phyloP scores from a whole-genome alignment of 2,888 invertebrate genomes.

The Peribatodes rhomboidaria region DNA sequence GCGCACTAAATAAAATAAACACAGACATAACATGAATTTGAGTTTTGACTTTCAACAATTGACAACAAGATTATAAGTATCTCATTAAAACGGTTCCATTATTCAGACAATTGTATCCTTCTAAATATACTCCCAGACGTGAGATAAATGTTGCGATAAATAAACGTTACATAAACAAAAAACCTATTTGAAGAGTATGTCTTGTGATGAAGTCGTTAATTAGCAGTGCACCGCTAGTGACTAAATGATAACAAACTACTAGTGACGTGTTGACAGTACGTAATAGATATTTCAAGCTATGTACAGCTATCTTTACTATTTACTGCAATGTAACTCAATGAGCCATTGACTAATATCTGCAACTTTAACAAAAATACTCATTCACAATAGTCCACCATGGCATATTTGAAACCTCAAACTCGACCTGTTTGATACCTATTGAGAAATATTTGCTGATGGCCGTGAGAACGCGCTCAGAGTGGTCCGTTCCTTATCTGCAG shows the following conservation, averaged over 20 bases:
- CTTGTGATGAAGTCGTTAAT: conserved; percentile 58
- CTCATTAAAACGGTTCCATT: conserved; percentile 29
- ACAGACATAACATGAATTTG: background rate
- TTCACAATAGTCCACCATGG: conserved; percentile 7
- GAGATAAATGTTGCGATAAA: conserved; percentile 48
- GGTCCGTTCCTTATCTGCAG: conserved; percentile 78
- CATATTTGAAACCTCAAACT: conserved; percentile 11
- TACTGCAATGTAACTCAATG: conserved; percentile 19
- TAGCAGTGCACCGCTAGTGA: conserved; percentile 58
- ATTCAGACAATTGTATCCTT: conserved; percentile 38
- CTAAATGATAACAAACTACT: conserved; percentile 63
- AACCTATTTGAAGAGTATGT: conserved; percentile 29
- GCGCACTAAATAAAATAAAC: background rate
- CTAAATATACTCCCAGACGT: conserved; percentile 40
- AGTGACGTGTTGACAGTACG: conserved; percentile 41
- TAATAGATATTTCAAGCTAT: conserved; percentile 42
- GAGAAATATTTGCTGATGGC: conserved; percentile 37
- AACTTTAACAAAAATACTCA: background rate
- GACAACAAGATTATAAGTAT: conserved; percentile 8
- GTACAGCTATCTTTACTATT: conserved; percentile 61
- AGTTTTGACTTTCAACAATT: background rate
- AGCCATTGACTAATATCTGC: background rate
- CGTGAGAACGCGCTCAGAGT: conserved; percentile 66
- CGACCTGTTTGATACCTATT: conserved; percentile 18
- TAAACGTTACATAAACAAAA: conserved; percentile 50